Conservation (phyloP, 2,113 vertebrate species). For the Daboia siamensis region DNA sequence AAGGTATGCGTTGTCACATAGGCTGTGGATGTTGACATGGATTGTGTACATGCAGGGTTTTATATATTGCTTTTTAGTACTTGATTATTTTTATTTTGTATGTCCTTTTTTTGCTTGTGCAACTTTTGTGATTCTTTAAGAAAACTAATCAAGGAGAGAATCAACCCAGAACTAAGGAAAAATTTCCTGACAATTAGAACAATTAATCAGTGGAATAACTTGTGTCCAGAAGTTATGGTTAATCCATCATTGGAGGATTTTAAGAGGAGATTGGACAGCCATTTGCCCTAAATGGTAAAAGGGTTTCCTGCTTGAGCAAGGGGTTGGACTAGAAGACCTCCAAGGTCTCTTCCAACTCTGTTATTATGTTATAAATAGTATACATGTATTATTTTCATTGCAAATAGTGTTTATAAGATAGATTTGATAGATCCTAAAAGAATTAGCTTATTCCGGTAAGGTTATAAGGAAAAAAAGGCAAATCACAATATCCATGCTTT, state of each 20-base stretch:
- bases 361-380: neutral
- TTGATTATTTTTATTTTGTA: neutral
- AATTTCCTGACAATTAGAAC: neutral
- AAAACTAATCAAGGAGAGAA: neutral
- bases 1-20: neutral
- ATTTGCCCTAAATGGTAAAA: too few species aligned
- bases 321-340: neutral
- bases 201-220: neutral
- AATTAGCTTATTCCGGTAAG: neutral
- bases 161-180: neutral
- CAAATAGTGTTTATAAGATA: neutral
- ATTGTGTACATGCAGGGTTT: neutral
- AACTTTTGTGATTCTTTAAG: neutral
- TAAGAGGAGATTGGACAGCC: too few species aligned
- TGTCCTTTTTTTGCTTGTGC: neutral
- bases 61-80: neutral
- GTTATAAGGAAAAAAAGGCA: constrained; percentile 29
- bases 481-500: too few species aligned
- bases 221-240: too few species aligned
- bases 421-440: neutral
- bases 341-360: neutral
- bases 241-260: too few species aligned
- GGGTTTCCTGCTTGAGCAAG: too few species aligned
- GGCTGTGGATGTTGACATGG: neutral
- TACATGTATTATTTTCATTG: neutral